Conservation (phyloP, 1,140 invertebrate species). For the Camponotus floridanus region DNA sequence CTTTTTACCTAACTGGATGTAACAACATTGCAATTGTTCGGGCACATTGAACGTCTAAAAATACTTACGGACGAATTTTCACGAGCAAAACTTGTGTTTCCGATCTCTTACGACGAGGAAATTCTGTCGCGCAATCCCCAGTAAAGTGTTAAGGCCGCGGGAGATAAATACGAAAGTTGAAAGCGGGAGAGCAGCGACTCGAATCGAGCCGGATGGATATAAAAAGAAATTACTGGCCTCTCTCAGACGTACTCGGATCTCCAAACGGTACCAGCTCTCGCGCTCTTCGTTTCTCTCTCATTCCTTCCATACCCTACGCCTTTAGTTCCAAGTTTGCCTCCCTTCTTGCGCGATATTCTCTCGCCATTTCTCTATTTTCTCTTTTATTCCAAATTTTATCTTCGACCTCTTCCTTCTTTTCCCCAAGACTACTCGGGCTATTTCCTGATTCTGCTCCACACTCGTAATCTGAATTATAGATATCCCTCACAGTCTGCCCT, state of each 20-base stretch:
- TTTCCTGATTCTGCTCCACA: constrained; percentile 67
- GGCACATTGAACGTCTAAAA: not conserved
- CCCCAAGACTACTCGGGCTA: constrained; percentile 53
- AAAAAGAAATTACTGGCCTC: constrained; percentile 78
- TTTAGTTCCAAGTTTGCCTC: constrained; percentile 11
- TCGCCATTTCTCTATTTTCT: constrained; percentile 47
- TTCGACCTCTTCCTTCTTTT: constrained; percentile 53
- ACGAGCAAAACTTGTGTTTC: constrained; percentile 43
- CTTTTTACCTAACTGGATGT: not conserved
- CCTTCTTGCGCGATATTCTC: constrained; percentile 45
- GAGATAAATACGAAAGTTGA: constrained; percentile 66
- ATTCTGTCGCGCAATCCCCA: constrained; percentile 37
- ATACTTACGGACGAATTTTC: constrained; percentile 1
- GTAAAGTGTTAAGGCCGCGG: constrained; percentile 34
- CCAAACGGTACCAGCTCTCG: constrained; percentile 25
- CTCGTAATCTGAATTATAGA: constrained; percentile 75
- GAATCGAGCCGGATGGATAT: constrained; percentile 70
- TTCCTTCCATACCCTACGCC: not conserved
- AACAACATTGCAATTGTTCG: not conserved
- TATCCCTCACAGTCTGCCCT: constrained; percentile 62
- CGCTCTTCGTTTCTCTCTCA: constrained; percentile 18
- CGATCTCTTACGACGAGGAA: constrained; percentile 12
- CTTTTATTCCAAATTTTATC: constrained; percentile 53
- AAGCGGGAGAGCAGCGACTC: constrained; percentile 56
- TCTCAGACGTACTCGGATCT: constrained; percentile 72